Evolutionary conservation across 2,113 vertebrate species (phyloP).

Genomic region (Lonchura striata): DNA sequence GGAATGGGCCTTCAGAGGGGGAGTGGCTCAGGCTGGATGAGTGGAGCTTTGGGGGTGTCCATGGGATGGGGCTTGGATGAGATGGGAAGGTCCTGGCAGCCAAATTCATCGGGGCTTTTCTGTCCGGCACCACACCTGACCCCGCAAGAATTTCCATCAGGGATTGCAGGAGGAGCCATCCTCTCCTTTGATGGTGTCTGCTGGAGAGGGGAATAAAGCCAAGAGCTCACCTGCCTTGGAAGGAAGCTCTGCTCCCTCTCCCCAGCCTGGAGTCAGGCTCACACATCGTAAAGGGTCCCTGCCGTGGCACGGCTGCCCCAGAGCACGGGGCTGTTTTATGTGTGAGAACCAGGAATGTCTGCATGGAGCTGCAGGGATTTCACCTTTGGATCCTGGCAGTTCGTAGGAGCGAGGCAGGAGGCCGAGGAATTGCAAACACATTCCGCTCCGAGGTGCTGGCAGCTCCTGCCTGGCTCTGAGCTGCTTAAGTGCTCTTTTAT

Average conservation of each 20-base stretch:
- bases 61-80: rapidly evolving
- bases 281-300: neutral
- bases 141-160: neutral
- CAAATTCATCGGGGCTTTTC: neutral
- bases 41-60: neutral
- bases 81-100: neutral
- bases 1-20: neutral
- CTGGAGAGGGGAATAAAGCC: neutral
- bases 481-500: constrained; percentile 36
- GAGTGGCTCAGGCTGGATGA: neutral
- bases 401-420: neutral
- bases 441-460: constrained; percentile 13
- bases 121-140: neutral
- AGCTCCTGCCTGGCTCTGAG: neutral
- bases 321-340: neutral
- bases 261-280: neutral
- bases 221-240: neutral
- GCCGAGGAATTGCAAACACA: constrained; percentile 43
- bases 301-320: neutral
- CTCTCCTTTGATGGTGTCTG: neutral
- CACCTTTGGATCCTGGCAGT: constrained; percentile 23
- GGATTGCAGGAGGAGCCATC: neutral
- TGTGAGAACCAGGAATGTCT: neutral
- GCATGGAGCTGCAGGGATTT: neutral
- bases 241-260: neutral